Conservation (phyloP, 2,113 vertebrate genomes). For the Lagopus muta region DNA sequence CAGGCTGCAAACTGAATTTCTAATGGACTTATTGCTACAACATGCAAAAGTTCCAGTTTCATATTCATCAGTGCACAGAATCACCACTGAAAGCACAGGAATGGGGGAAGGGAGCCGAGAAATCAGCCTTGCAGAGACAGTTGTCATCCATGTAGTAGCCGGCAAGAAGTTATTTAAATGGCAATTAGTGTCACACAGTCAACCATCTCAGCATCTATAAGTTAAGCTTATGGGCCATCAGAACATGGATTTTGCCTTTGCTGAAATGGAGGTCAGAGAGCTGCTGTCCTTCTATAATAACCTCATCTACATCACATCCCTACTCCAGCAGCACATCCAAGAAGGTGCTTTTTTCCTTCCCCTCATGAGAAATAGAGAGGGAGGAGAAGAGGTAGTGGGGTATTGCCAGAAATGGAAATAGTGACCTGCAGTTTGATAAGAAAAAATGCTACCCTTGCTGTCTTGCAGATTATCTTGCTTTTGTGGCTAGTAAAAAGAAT, state of each 20-base stretch:
- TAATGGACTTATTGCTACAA: neutral
- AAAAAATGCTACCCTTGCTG: neutral
- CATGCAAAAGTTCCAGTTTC: neutral
- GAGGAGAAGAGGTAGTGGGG: neutral
- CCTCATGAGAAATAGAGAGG: neutral
- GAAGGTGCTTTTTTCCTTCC: neutral
- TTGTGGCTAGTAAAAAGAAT: neutral
- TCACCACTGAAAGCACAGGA: neutral
- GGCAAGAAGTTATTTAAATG: neutral
- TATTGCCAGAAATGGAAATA: neutral
- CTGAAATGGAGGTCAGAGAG: neutral
- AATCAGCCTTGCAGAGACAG: neutral
- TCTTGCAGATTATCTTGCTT: neutral
- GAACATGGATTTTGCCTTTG: neutral
- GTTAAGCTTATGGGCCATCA: neutral
- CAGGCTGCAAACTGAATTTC: slow-evolving; percentile 10
- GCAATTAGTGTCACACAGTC: neutral
- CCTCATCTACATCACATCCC: rapidly evolving
- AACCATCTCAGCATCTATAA: neutral
- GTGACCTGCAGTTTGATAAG: neutral
- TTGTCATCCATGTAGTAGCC: neutral
- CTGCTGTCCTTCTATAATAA: neutral
- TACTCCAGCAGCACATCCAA: neutral
- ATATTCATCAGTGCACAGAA: rapidly evolving
- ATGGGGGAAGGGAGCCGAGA: neutral